Base-by-base conservation (phyloP, 2,888 invertebrate genomes). In the Hirtodrosophila trivittata region DNA sequence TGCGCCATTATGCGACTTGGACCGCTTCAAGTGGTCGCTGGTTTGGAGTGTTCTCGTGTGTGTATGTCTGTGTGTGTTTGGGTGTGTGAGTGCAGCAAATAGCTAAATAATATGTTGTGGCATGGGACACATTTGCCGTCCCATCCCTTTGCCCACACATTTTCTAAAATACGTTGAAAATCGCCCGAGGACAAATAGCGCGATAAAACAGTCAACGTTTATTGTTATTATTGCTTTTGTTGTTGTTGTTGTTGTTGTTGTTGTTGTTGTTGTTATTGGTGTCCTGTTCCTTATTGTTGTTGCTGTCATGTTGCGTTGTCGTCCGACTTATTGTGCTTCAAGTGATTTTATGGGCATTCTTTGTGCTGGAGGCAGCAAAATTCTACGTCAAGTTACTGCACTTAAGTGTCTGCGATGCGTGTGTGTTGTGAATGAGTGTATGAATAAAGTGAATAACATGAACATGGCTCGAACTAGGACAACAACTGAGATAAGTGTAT, bases 181-280 rank as follows among this genome's bases (percentile, higher is more conserved):
- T 86, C 58, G 73, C 77, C 58, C 43, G 62, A 64, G 82, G 70
- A 70, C 64, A 73, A 70, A 74, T 66, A 70, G 67, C 81, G 59
- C 77, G 66, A 84, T 84, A 77, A 86, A 81, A 86, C 71, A 77
- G 63, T 86, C 77, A 76, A 70, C 70, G 51, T 80, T 80, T 67
- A 83, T 83, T 83, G 77, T 67, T 80, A 64, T 85, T 82, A 69
- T 81, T 68, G 63, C 47, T 33, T 26, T 37, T 59, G 21, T 47
- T 60, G 37, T 43, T 63, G 28, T 47, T 56, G 45, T 58, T 59
- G 38, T 38, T 69, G 41, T 41, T 76, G 56, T 28, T 57, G 28
- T 12, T 51, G 45, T 30, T 32, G 33, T 28, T 21, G 42, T 25
- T 32, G 32, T 26, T 46, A 51, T 43, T 67, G 57, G 2, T 21